Base-by-base conservation (phyloP, 1,140 invertebrate species). In the Belonocnema kinseyi region DNA sequence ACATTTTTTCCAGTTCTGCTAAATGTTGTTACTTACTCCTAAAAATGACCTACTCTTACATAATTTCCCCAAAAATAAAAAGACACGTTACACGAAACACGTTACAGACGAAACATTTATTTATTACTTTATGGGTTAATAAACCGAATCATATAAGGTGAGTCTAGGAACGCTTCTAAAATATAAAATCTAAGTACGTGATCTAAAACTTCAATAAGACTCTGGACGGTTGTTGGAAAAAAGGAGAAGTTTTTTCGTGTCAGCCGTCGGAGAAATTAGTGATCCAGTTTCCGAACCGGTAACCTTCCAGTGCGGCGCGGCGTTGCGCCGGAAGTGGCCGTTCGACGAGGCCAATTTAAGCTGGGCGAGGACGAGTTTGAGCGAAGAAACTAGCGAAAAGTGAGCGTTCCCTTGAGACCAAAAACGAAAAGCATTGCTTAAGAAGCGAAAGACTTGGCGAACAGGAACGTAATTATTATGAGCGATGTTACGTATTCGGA, bases 401-500 rank as follows among this genome's bases (percentile, higher is more conserved):
- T 21, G 52, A 74, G 54, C 33, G 46, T 50, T 70, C 56, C 52
- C 72, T 53, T 53, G 19, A 52, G 51, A 73, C 51, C n/a, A 26
- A 53, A 73, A 73, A 73, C 21, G 58, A 12, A 7, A 74, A 75
- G 52, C 71, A 74, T 81, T 85, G 79, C 80, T 70, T 78, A 77
- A 77, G 78, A 58, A 58, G 74, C 52, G 72, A 50, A 33, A 56
- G 74, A 75, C 51, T 53, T 74, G 78, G 76, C 74, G 74, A 81
- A 84, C 79, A 80, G 78, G 79, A 84, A 84, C 77, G 82, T 88
- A 86, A 89, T 89, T 87, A 87, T 88, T 87, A 88, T 86, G 83
- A 79, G 80, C 81, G 85, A 80, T 72, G 85, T 90, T 90, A 90
- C 86, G 87, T 89, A 82, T 86, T 90, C 87, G 88, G 89, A 88